phyloP scores from a whole-genome alignment of 2,888 invertebrate species.

The Drosophila affinis region DNA sequence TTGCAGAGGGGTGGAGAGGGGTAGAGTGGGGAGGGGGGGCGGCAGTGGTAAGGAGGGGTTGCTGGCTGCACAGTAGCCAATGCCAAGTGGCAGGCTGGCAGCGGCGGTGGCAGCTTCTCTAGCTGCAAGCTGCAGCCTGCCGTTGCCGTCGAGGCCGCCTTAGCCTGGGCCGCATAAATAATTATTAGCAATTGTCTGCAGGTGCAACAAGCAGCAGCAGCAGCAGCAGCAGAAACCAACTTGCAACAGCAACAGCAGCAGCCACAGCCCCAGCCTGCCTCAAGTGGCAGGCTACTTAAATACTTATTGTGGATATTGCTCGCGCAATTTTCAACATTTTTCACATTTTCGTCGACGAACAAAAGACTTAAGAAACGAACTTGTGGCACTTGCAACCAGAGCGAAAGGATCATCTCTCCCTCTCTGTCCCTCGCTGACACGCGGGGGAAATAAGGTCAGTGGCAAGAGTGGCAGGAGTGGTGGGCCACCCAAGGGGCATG shows the following conservation, averaged over 20 bases:
- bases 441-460: constrained; percentile 26
- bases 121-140: constrained; percentile 24
- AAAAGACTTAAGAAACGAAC: constrained; percentile 79
- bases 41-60: constrained; percentile 21
- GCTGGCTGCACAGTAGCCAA: constrained; percentile 70
- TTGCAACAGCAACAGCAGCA: constrained; percentile 30
- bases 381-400: constrained; percentile 25
- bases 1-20: constrained; percentile 3
- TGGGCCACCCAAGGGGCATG: constrained; percentile 40
- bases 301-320: constrained; percentile 74
- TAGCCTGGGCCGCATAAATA: constrained; percentile 78
- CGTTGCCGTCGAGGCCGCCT: constrained; percentile 22
- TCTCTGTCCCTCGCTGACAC: background rate
- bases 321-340: constrained; percentile 76
- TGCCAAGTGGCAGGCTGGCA: constrained; percentile 56
- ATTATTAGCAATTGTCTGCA: constrained; percentile 80
- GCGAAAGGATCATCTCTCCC: constrained; percentile 26
- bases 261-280: constrained; percentile 16
- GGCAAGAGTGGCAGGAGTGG: background rate
- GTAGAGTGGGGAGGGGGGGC: background rate
- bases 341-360: constrained; percentile 67
- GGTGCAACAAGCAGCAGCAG: constrained; percentile 65
- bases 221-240: constrained; percentile 16
- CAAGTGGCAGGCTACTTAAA: constrained; percentile 55
- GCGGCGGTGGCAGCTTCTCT: constrained; percentile 35